These are phyloP conservation scores for Xiphias gladius DNA, from an alignment of 2,113 vertebrate genomes.

Conservation along the genomic window DNA sequence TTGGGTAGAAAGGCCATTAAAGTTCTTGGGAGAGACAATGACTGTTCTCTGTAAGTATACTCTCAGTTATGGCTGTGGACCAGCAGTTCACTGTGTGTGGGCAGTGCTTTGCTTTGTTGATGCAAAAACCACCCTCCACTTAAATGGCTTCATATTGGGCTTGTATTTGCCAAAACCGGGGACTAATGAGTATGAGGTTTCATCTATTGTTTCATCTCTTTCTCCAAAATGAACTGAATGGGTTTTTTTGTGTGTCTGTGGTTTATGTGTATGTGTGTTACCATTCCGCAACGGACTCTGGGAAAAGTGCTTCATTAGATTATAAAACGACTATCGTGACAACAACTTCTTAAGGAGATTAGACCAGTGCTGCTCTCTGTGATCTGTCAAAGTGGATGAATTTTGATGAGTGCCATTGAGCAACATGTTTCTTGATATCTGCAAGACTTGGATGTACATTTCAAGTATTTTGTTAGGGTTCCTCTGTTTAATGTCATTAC, in stretches of 20 bases:
- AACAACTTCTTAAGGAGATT: slow-evolving; percentile 55
- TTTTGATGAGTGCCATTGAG: slow-evolving; percentile 27
- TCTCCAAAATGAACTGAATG: slow-evolving; percentile 44
- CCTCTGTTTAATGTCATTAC: background rate
- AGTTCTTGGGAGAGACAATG: slow-evolving; percentile 62
- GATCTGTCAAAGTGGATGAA: slow-evolving; percentile 43
- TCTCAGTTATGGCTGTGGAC: slow-evolving; percentile 53
- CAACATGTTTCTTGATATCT: slow-evolving; percentile 23
- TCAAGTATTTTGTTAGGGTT: background rate
- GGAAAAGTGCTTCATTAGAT: slow-evolving; percentile 61
- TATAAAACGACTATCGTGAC: slow-evolving; percentile 46
- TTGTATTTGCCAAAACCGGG: slow-evolving; percentile 48
- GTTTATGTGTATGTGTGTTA: slow-evolving; percentile 8
- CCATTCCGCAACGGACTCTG: slow-evolving; percentile 41
- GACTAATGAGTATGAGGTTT: slow-evolving; percentile 63
- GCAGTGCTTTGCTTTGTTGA: slow-evolving; percentile 49
- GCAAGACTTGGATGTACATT: slow-evolving; percentile 5
- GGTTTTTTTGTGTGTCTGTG: background rate
- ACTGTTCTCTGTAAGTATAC: slow-evolving; percentile 69
- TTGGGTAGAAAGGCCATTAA: slow-evolving; percentile 76
- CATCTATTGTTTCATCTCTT: slow-evolving; percentile 39
- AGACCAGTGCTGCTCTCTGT: slow-evolving; percentile 5
- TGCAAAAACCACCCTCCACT: slow-evolving; percentile 43
- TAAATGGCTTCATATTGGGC: slow-evolving; percentile 39
- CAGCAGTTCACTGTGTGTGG: slow-evolving; percentile 59